A percentile compares a stretch with the other conserved stretches of the same genome.
phyloP scores from a whole-genome alignment of 2,113 vertebrate genomes.

The Gobiocypris rarus region DNA sequence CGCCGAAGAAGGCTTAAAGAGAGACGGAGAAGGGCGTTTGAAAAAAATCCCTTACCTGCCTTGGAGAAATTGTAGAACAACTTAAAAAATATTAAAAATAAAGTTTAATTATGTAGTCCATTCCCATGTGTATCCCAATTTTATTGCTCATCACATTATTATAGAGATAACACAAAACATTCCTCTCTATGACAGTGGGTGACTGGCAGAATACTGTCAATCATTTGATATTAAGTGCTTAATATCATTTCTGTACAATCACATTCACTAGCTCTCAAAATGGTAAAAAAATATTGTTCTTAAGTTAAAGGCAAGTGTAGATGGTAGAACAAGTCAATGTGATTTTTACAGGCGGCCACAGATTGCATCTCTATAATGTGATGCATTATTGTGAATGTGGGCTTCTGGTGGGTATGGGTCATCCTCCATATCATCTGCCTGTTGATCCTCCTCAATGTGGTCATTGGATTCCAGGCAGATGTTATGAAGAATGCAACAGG shows the following conservation, averaged over 20 bases:
- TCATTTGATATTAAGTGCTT: neutral
- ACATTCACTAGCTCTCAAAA: neutral
- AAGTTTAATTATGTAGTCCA: neutral
- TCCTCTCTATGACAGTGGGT: neutral
- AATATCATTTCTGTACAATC: neutral
- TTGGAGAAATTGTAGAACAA: neutral
- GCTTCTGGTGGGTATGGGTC: neutral
- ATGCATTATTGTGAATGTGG: neutral
- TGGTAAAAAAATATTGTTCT: neutral
- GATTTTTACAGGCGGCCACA: neutral
- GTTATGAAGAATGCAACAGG: constrained; percentile 3
- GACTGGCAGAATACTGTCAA: neutral
- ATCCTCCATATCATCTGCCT: neutral
- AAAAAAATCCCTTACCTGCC: neutral
- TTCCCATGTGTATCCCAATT: neutral
- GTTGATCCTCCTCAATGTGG: neutral
- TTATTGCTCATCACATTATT: neutral
- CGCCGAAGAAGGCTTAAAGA: neutral
- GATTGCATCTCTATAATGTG: constrained; percentile 8
- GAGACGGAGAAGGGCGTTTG: neutral
- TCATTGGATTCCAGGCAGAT: neutral
- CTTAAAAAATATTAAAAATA: neutral
- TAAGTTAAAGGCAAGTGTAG: neutral
- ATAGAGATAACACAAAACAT: neutral
- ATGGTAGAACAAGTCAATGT: neutral